phyloP scores from a whole-genome alignment of 1,140 invertebrate species.

The Paraescarpia echinospica region DNA sequence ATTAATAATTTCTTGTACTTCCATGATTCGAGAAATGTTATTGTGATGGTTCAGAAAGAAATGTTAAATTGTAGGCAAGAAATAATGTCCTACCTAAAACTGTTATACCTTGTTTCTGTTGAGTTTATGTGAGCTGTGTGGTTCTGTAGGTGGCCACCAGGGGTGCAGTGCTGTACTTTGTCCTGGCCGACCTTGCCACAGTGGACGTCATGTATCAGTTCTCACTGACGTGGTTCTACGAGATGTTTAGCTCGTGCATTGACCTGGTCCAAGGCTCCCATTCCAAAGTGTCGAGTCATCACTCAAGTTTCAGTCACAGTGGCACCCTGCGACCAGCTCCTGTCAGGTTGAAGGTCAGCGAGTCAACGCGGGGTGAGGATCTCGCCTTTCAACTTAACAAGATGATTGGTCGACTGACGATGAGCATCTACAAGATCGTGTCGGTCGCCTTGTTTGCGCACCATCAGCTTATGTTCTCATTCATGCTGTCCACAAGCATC shows the following conservation, averaged over 20 bases:
- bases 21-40: too few species aligned
- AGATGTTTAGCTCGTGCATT: slow-evolving; percentile 42
- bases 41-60: too few species aligned
- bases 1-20: too few species aligned
- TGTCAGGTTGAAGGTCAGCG: background rate
- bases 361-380: background rate
- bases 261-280: background rate
- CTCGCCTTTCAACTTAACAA: slow-evolving; percentile 38
- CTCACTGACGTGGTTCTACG: slow-evolving; percentile 56
- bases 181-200: slow-evolving; percentile 52
- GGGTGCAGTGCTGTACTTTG: slow-evolving; percentile 57
- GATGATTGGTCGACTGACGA: slow-evolving; percentile 51
- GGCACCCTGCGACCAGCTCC: slow-evolving; percentile 20
- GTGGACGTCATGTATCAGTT: slow-evolving; percentile 60
- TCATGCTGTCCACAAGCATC: slow-evolving; percentile 51
- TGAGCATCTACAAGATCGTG: slow-evolving; percentile 52
- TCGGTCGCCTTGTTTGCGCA: slow-evolving; percentile 54
- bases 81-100: too few species aligned
- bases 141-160: slow-evolving; percentile 52
- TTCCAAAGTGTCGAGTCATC: background rate
- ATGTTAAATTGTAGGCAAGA: too few species aligned
- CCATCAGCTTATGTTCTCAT: slow-evolving; percentile 56
- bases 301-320: background rate
- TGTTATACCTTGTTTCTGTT: background rate
- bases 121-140: background rate